Conservation (phyloP, 2,113 vertebrate genomes). For the Amphiprion percula region DNA sequence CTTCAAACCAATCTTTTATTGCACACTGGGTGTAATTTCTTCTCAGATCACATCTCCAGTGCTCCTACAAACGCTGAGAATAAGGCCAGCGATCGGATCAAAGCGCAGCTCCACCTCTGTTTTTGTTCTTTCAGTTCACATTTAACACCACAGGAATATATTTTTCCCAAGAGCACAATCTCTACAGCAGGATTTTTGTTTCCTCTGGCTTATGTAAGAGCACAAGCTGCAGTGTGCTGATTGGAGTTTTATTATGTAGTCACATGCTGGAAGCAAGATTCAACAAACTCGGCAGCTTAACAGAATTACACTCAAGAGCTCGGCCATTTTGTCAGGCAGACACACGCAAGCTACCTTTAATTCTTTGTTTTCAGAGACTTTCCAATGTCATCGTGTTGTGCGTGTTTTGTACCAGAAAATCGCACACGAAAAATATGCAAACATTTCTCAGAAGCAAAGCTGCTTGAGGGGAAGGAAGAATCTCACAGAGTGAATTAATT, state of each 20-base stretch:
- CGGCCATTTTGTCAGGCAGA: slow-evolving; percentile 23
- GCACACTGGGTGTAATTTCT: no score
- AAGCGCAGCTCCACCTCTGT: no score
- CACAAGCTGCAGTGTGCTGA: slow-evolving; percentile 63
- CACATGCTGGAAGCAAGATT: slow-evolving; percentile 55
- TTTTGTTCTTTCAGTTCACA: slow-evolving; percentile 41
- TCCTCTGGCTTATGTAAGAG: slow-evolving; percentile 65
- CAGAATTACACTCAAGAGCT: slow-evolving; percentile 37
- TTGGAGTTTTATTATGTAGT: slow-evolving; percentile 56
- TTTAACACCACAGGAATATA: slow-evolving; percentile 47
- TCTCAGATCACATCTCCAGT: no score
- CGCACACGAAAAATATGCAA: background rate
- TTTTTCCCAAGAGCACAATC: slow-evolving; percentile 14
- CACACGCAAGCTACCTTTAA: no score
- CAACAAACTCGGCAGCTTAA: slow-evolving; percentile 50
- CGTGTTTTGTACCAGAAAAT: no score
- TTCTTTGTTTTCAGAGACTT: no score
- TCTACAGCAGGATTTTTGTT: slow-evolving; percentile 49
- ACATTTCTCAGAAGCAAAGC: background rate
- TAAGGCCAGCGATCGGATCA: no score
- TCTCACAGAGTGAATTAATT: slow-evolving; percentile 25
- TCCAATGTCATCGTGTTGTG: no score
- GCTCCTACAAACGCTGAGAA: no score
- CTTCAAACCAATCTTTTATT: no score
- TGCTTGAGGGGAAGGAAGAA: slow-evolving; percentile 6